Conservation (phyloP, 2,113 vertebrate genomes). For the Oryctolagus cuniculus region DNA sequence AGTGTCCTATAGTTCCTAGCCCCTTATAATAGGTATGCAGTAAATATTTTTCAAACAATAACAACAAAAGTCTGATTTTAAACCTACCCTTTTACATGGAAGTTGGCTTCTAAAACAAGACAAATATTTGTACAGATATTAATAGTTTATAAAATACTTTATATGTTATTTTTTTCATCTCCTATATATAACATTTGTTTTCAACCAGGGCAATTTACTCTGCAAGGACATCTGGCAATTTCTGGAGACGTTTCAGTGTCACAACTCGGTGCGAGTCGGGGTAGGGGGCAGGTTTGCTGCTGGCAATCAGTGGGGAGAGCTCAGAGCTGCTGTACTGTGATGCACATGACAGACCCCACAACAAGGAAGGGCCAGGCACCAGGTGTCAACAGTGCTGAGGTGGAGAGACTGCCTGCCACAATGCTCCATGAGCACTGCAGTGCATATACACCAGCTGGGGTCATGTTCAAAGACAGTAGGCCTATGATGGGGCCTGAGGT, state of each 20-base stretch:
- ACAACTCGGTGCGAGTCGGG: too few relatives aligned
- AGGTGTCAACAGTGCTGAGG: background rate
- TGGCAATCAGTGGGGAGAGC: background rate
- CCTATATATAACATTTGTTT: background rate
- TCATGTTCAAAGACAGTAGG: background rate
- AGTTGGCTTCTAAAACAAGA: slow-evolving; percentile 29
- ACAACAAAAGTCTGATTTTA: background rate
- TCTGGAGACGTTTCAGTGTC: slow-evolving; percentile 3
- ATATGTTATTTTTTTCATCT: background rate
- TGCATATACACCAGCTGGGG: background rate
- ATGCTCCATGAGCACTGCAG: background rate
- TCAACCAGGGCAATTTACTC: background rate
- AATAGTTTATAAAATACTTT: slow-evolving; percentile 39
- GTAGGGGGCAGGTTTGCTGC: background rate
- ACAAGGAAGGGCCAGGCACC: background rate
- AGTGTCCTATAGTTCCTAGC: background rate
- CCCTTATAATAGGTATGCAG: slow-evolving; percentile 25
- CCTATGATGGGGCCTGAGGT: background rate
- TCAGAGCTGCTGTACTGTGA: background rate
- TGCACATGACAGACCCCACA: background rate
- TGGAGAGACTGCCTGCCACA: background rate
- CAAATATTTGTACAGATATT: slow-evolving; percentile 13
- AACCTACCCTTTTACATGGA: background rate
- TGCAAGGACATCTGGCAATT: background rate
- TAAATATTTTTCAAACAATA: slow-evolving; percentile 40